Evolutionary conservation across 2,797 vertebrate species (phyloP).

Genomic region (Bradypodion ventrale): DNA sequence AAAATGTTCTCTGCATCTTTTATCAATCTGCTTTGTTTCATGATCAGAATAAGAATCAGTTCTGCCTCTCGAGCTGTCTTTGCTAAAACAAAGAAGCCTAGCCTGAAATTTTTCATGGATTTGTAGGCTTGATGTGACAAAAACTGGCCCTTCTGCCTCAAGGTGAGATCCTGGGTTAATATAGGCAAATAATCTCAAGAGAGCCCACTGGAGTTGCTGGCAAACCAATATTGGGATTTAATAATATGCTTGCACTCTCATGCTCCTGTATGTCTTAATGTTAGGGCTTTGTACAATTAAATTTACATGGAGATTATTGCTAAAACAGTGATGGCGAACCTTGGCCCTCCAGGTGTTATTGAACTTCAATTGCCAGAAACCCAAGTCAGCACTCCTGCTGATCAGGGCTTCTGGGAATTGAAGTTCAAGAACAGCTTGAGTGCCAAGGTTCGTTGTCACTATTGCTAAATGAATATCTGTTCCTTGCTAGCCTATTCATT

Average conservation of each 20-base stretch:
- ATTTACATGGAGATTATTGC: background rate
- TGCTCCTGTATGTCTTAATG: background rate
- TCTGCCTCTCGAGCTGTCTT: background rate
- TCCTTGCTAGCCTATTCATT: constrained; percentile 21
- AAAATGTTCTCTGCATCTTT: background rate
- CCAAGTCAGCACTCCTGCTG: too few relatives aligned
- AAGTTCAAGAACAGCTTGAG: too few relatives aligned
- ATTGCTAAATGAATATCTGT: constrained; percentile 10
- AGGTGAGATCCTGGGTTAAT: background rate
- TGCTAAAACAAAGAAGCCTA: background rate
- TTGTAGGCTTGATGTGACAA: background rate
- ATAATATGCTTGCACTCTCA: background rate
- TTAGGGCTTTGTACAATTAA: background rate
- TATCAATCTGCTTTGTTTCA: background rate
- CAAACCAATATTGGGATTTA: constrained; percentile 1
- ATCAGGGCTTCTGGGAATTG: too few relatives aligned
- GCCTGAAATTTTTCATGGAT: too few relatives aligned
- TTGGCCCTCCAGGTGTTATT: too few relatives aligned
- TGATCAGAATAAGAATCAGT: background rate
- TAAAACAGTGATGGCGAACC: too few relatives aligned
- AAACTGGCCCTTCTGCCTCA: background rate
- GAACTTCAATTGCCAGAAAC: too few relatives aligned
- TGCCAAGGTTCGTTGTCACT: too few relatives aligned
- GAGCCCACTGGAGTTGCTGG: background rate
- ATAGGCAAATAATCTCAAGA: background rate